Conservation (phyloP, 1,140 invertebrate species). For the Maniola jurtina region DNA sequence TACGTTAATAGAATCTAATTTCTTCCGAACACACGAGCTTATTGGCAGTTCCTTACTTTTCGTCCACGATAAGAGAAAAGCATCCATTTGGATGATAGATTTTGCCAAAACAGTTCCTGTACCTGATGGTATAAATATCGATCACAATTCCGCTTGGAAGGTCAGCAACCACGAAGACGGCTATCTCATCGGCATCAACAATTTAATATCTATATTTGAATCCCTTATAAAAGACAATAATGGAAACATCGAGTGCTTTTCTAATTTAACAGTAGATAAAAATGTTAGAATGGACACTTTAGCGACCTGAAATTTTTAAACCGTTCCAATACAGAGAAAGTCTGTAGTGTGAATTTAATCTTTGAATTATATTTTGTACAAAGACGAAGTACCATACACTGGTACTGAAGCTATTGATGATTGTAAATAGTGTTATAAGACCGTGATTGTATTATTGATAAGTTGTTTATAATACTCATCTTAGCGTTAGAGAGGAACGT, state of each 20-base stretch:
- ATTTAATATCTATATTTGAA: slow-evolving; percentile 93
- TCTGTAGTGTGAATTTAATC: slow-evolving; percentile 30
- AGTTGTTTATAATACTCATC: slow-evolving; percentile 60
- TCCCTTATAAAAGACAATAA: slow-evolving; percentile 78
- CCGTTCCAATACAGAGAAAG: slow-evolving; percentile 20
- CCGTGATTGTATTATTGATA: slow-evolving; percentile 49
- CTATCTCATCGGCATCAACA: slow-evolving; percentile 96
- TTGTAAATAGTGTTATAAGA: slow-evolving; percentile 63
- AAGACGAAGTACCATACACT: slow-evolving; percentile 22
- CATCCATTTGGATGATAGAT: slow-evolving; percentile 98
- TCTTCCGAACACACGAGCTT: slow-evolving; percentile 95
- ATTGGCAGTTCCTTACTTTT: slow-evolving; percentile 98
- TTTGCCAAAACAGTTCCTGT: slow-evolving; percentile 97
- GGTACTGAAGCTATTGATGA: slow-evolving; percentile 27
- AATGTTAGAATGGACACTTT: slow-evolving; percentile 63
- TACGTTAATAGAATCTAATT: slow-evolving; percentile 89
- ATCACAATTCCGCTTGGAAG: slow-evolving; percentile 92
- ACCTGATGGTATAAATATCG: slow-evolving; percentile 86
- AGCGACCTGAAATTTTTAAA: slow-evolving; percentile 56
- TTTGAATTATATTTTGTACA: slow-evolving; percentile 20
- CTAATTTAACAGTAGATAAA: slow-evolving; percentile 60
- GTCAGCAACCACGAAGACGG: slow-evolving; percentile 99
- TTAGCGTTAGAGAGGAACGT: slow-evolving; percentile 8
- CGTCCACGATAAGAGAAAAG: slow-evolving; percentile 93
- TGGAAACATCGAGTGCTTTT: slow-evolving; percentile 61